Conservation (phyloP, 2,113 vertebrate genomes). For the Mastomys coucha region DNA sequence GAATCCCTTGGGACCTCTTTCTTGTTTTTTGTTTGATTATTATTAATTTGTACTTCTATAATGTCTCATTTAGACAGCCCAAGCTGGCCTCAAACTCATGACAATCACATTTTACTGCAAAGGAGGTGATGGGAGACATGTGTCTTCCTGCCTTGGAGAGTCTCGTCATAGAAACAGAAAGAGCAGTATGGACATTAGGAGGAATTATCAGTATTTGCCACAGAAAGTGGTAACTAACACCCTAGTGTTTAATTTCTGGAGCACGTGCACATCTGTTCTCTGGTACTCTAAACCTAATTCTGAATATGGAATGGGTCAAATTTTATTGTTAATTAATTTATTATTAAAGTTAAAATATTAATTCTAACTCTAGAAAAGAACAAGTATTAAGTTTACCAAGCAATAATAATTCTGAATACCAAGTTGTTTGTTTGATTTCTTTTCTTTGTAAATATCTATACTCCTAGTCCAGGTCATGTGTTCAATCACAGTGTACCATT, state of each 20-base stretch:
- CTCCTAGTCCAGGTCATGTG: fast-evolving
- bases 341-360: background rate
- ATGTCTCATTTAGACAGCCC: background rate
- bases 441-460: background rate
- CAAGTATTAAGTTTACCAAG: background rate
- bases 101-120: background rate
- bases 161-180: background rate
- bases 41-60: background rate
- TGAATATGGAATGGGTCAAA: background rate
- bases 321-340: background rate
- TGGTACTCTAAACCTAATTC: background rate
- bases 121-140: background rate
- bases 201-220: background rate
- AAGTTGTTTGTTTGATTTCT: background rate
- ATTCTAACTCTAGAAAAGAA: background rate
- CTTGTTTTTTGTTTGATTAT: background rate
- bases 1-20: background rate
- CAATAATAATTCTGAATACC: background rate
- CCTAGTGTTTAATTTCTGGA: background rate
- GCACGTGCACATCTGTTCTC: background rate
- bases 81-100: background rate
- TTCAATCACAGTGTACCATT: background rate
- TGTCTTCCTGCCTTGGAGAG: background rate
- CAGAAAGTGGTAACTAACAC: background rate
- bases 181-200: background rate